A percentile compares a stretch with the other conserved stretches of the same genome.
phyloP scores from a whole-genome alignment of 2,888 invertebrate species.

The Diogma glabrata region DNA sequence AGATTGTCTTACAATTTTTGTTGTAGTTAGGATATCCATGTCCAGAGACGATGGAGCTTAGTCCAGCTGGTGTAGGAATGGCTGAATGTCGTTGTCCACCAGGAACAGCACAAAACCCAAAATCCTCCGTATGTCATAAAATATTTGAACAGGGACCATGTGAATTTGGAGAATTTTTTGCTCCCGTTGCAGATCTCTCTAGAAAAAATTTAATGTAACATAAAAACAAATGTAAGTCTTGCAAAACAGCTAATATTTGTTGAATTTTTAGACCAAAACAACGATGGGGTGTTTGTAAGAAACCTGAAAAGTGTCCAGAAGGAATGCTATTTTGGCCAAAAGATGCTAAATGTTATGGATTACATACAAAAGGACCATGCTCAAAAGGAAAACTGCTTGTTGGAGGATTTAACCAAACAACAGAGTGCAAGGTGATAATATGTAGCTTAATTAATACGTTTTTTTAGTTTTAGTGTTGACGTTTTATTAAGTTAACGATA shows the following conservation, averaged over 20 bases:
- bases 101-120: conserved; percentile 57
- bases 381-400: conserved; percentile 58
- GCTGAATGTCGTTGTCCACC: conserved; percentile 79
- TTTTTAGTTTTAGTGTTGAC: too few species aligned
- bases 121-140: conserved; percentile 57
- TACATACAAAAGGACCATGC: conserved; percentile 63
- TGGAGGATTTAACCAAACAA: conserved; percentile 45
- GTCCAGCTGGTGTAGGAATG: conserved; percentile 41
- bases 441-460: too few species aligned
- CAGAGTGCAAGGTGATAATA: conserved; percentile 55
- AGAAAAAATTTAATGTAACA: conserved; percentile 19
- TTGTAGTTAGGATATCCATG: conserved; percentile 60
- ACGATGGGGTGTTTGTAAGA: conserved; percentile 62
- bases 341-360: conserved; percentile 61
- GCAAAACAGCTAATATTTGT: conserved; percentile 11
- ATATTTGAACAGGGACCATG: conserved; percentile 68
- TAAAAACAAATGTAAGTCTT: not conserved
- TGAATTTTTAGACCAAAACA: conserved; percentile 40
- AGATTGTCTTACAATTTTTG: conserved; percentile 11
- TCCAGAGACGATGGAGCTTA: conserved; percentile 72
- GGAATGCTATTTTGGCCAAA: conserved; percentile 65
- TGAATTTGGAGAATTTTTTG: conserved; percentile 58
- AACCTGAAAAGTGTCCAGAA: conserved; percentile 50
- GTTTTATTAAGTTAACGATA: too few species aligned
- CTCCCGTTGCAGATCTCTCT: conserved; percentile 43